A percentile compares a stretch with the other conserved stretches of the same genome.
Evolutionary conservation across 2,113 vertebrate species (phyloP).

Genomic region (Pelodiscus sinensis): DNA sequence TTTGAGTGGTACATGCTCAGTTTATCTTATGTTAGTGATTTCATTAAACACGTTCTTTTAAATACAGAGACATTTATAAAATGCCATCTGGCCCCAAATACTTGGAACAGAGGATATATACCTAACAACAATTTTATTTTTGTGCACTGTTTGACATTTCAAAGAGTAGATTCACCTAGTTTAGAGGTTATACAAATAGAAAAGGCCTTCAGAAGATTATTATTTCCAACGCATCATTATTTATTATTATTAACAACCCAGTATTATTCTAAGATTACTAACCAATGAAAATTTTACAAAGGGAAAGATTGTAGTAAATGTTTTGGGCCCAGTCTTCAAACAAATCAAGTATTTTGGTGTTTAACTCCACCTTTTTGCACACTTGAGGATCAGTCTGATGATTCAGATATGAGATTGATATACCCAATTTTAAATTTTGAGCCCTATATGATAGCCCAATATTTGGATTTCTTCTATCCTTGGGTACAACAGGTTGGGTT

Average conservation of each 20-base stretch:
- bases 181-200: not conserved
- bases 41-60: not conserved
- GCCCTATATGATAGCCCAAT: not conserved
- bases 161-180: not conserved
- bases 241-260: not conserved
- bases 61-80: not conserved
- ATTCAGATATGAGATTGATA: not conserved
- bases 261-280: not conserved
- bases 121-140: rapidly evolving
- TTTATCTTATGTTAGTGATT: not conserved
- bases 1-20: not conserved
- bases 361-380: not conserved
- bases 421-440: not conserved
- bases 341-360: not conserved
- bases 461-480: not conserved
- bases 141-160: not conserved
- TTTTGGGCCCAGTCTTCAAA: not conserved
- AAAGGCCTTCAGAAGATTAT: not conserved
- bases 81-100: not conserved
- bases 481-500: not conserved
- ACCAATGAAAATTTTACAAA: not conserved
- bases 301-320: not conserved
- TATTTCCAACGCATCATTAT: not conserved
- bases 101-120: not conserved
- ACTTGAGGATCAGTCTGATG: not conserved